Evolutionary conservation across 2,113 vertebrate species (phyloP).

Genomic region (Cinclus mexicanus): DNA sequence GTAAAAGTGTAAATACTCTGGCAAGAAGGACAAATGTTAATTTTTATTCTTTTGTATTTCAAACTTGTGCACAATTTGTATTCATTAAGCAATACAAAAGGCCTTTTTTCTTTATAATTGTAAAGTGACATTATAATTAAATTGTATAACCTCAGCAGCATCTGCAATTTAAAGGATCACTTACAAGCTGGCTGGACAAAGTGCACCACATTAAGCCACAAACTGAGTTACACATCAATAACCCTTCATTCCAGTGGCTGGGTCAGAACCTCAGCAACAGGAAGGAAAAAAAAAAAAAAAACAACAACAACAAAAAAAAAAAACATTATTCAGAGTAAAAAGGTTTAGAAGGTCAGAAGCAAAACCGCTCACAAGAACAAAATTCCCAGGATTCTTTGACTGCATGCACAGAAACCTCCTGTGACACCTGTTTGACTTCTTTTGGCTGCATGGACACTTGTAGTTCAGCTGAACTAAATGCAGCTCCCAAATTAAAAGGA

Average conservation of each 20-base stretch:
- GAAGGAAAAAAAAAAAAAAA: background rate
- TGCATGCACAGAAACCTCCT: background rate
- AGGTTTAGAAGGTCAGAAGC: conserved; percentile 48
- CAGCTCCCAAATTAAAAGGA: conserved; percentile 52
- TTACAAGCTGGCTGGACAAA: conserved; percentile 72
- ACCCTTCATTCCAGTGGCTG: conserved; percentile 51
- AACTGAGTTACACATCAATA: conserved; percentile 66
- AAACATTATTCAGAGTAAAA: conserved; percentile 45
- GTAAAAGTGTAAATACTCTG: conserved; percentile 74
- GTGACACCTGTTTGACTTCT: conserved; percentile 57
- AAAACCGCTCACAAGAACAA: conserved; percentile 39
- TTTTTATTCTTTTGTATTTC: conserved; percentile 78
- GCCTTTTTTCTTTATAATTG: conserved; percentile 74
- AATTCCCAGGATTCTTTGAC: conserved; percentile 1
- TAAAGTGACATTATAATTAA: conserved; percentile 81
- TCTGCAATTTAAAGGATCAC: conserved; percentile 73
- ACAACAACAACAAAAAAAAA: background rate
- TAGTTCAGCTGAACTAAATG: conserved; percentile 10
- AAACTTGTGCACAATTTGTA: conserved; percentile 72
- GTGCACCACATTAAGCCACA: conserved; percentile 66
- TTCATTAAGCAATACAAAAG: conserved; percentile 76
- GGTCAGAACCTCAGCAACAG: conserved; percentile 58
- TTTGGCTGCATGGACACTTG: background rate
- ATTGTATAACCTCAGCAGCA: conserved; percentile 72
- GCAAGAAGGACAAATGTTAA: conserved; percentile 76